A percentile compares a stretch with the other conserved stretches of the same genome.
Conservation (phyloP, 2,888 invertebrate species). For the Sicus ferrugineus region DNA sequence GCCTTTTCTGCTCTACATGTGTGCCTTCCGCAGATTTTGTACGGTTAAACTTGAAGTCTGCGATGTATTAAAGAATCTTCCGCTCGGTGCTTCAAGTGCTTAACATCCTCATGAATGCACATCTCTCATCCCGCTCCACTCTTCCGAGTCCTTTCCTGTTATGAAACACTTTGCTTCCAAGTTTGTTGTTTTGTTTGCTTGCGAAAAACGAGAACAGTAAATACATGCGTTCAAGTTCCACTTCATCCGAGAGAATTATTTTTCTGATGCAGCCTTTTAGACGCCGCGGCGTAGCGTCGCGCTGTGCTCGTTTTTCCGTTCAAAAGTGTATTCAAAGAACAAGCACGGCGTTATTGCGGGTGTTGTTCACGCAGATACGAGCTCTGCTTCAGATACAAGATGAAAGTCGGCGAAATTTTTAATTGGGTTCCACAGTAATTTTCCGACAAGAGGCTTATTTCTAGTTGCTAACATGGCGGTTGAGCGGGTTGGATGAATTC, state of each 20-base stretch:
- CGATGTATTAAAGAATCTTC: background rate
- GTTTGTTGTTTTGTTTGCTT: background rate
- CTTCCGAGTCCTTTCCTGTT: background rate
- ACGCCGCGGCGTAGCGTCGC: background rate
- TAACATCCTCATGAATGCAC: background rate
- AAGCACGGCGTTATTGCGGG: background rate
- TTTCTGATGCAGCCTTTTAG: slow-evolving; percentile 11
- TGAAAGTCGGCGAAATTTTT: slow-evolving; percentile 13
- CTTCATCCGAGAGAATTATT: background rate
- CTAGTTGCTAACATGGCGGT: no score
- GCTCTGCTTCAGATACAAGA: background rate
- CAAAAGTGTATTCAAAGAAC: background rate
- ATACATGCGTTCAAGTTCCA: background rate
- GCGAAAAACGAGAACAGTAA: slow-evolving; percentile 2
- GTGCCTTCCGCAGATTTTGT: no score
- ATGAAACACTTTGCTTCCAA: background rate
- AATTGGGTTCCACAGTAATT: slow-evolving; percentile 18
- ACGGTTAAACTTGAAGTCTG: background rate
- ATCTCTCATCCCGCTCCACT: background rate
- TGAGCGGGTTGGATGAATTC: no score
- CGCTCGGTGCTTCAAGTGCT: background rate
- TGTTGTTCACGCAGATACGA: background rate
- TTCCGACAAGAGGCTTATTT: background rate
- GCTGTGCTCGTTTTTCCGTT: background rate
- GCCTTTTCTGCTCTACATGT: no score